Evolutionary conservation across 1,140 invertebrate genomes (phyloP), one percentile per base, ranked within the genome.

Genomic region (Ceratina japonica): DNA sequence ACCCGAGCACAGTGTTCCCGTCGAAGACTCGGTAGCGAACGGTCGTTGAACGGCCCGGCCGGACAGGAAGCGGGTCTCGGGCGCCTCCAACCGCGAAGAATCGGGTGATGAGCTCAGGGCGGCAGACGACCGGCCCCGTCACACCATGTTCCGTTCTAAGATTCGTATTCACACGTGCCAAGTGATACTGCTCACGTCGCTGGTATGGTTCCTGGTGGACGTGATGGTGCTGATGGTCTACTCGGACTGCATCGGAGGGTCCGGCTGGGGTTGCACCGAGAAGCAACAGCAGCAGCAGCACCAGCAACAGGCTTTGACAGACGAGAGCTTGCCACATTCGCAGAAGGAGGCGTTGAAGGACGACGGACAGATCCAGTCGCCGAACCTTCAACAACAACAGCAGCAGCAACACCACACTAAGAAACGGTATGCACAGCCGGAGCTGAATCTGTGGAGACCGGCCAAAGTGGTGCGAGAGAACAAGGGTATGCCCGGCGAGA

Each of bases 151-250:
- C 90, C 95, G 96, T 89, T 96, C 95, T 88, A 97, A 96, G 93
- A 95, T 98, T 90, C 95, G 97, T 89, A 96, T 97, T 92, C 97
- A 98, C 91, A 98, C 97, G 73, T 99, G 97, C 92, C 97, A 98
- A 90, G 97, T 99, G 82, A 97, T 99, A 83, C 92, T 99, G 80
- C 93, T 98, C 82, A 99, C 98, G 77, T 99, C 98, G 0, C 93
- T 99, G 74, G 97, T 98, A 58, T 99, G 98, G 98, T 96, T 99
- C 87, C 94, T 99, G 85, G 94, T 99, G 54, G 98, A 98, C 92
- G 97, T 98, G 27, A 95, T 97, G 72, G 93, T 99, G 52, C 94
- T 99, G 63, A 97, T 98, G 92, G 96, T 98, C 92, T 99, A 98
- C 92, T 97, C 97, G 44, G 98, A 99, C 88, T 98, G 96, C 91